Evolutionary conservation across 1,140 invertebrate species (phyloP).

Genomic region (Caenorhabditis briggsae): DNA sequence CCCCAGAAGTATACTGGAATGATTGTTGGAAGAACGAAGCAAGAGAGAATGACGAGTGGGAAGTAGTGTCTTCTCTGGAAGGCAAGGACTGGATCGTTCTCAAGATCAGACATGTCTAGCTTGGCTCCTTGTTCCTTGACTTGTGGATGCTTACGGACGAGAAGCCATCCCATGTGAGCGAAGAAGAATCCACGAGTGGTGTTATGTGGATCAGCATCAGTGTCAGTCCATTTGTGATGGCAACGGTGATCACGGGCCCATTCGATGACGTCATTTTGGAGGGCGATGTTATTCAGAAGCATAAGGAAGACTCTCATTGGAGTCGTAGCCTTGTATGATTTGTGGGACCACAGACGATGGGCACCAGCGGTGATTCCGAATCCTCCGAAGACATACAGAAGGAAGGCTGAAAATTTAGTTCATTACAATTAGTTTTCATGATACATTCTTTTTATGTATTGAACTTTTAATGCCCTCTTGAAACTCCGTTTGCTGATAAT

Average conservation of each 20-base stretch:
- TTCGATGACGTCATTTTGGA: conserved; percentile 92
- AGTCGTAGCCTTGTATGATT: conserved; percentile 92
- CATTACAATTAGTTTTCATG: not conserved
- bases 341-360: conserved; percentile 92
- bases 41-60: conserved; percentile 85
- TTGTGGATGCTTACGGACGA: conserved; percentile 89
- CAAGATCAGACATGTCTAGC: conserved; percentile 89
- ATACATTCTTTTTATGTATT: not conserved
- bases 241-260: conserved; percentile 94
- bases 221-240: conserved; percentile 96
- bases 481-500: not conserved
- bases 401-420: conserved; percentile 67
- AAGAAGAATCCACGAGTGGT: conserved; percentile 95
- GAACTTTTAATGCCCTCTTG: not conserved
- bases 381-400: conserved; percentile 73
- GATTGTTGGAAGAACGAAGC: conserved; percentile 88
- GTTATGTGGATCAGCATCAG: conserved; percentile 95
- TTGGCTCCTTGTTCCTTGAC: conserved; percentile 88
- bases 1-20: conserved; percentile 88
- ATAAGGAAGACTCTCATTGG: conserved; percentile 86
- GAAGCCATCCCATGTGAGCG: conserved; percentile 92
- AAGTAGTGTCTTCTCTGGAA: conserved; percentile 90
- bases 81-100: conserved; percentile 85
- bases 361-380: conserved; percentile 90
- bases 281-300: conserved; percentile 87